A percentile compares a stretch with the other conserved stretches of the same genome.
phyloP scores from a whole-genome alignment of 2,888 invertebrate species.

The Leptopterna dolabrata region DNA sequence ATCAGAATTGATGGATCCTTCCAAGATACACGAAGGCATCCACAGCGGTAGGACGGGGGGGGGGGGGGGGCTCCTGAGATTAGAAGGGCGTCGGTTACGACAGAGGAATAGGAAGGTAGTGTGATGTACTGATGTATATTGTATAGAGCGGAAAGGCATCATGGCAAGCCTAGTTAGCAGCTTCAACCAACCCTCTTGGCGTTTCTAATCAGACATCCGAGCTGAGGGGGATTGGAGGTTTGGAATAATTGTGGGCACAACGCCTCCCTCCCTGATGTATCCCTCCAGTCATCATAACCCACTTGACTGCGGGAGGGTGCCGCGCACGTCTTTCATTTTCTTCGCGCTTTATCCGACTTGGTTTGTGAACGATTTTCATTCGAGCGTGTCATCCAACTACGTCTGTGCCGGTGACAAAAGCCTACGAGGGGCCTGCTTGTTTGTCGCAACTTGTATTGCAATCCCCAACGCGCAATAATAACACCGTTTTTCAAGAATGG shows the following conservation, averaged over 20 bases:
- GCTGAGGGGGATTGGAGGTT: not conserved
- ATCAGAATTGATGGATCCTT: not conserved
- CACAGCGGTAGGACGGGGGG: not conserved
- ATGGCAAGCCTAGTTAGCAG: not conserved
- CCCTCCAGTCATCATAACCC: not conserved
- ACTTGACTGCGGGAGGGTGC: not conserved
- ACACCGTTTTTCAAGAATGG: too few species aligned
- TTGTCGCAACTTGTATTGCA: too few species aligned
- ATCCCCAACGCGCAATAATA: too few species aligned
- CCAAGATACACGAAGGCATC: not conserved
- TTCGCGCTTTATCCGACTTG: not conserved
- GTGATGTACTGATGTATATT: constrained; percentile 5
- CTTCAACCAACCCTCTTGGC: constrained; percentile 3
- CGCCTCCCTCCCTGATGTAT: not conserved
- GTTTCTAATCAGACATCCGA: not conserved
- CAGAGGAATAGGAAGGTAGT: not conserved
- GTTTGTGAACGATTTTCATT: not conserved
- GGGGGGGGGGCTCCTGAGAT: not conserved
- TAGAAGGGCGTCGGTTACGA: not conserved
- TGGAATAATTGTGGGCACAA: not conserved
- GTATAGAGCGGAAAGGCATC: not conserved
- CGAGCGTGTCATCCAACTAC: too few species aligned
- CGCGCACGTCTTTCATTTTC: not conserved
- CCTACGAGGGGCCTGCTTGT: too few species aligned
- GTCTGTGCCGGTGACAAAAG: too few species aligned